phyloP scores from a whole-genome alignment of 1,140 invertebrate species.

The Leucophenga varia region DNA sequence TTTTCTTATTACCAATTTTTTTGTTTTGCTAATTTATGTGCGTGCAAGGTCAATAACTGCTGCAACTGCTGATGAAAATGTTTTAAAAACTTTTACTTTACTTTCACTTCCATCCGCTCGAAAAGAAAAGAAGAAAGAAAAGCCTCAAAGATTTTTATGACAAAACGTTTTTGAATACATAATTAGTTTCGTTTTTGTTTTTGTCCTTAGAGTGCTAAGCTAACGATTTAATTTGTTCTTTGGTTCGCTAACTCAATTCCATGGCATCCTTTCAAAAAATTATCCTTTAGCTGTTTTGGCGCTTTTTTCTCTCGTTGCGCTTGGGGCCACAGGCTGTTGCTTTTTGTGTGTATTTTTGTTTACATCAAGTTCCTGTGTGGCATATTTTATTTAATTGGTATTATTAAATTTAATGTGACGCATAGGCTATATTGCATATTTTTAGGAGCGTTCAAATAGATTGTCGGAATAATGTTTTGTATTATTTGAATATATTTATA shows the following conservation, averaged over 20 bases:
- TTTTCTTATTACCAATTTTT: too few relatives aligned
- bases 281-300: constrained; percentile 1
- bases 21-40: too few relatives aligned
- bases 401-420: constrained; percentile 19
- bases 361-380: background rate
- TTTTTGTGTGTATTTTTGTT: too few relatives aligned
- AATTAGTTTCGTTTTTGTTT: constrained; percentile 33
- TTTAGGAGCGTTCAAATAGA: too few relatives aligned
- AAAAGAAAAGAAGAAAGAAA: too few relatives aligned
- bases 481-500: too few relatives aligned
- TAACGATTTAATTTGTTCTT: constrained; percentile 34
- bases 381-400: constrained; percentile 31
- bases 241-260: too few relatives aligned
- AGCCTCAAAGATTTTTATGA: constrained; percentile 40
- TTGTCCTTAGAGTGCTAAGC: constrained; percentile 7
- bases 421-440: constrained; percentile 5
- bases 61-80: too few relatives aligned
- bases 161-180: constrained; percentile 48
- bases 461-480: too few relatives aligned
- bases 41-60: too few relatives aligned
- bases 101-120: too few relatives aligned
- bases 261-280: background rate
- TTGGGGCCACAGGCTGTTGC: background rate
- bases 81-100: too few relatives aligned
- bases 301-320: background rate